A percentile compares a stretch with the other conserved stretches of the same genome.
phyloP scores from a whole-genome alignment of 2,888 invertebrate species.

The Ectemnius cavifrons region DNA sequence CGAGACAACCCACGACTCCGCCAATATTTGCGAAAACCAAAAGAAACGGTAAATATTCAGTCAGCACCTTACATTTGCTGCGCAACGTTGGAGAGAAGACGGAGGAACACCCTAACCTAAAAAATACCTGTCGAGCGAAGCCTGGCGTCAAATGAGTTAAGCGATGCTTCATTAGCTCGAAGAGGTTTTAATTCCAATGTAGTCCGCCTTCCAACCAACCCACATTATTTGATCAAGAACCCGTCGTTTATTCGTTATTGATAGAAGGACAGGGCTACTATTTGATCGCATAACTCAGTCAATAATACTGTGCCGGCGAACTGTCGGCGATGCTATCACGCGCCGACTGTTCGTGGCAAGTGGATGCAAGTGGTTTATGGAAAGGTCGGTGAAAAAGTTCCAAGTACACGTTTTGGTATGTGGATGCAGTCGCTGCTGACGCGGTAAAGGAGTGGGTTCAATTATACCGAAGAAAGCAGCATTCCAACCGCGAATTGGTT shows the following conservation, averaged over 20 bases:
- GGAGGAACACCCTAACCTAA: conserved; percentile 2
- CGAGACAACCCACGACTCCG: conserved; percentile 57
- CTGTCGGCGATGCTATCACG: background rate
- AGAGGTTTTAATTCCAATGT: conserved; percentile 26
- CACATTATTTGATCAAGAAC: conserved; percentile 27
- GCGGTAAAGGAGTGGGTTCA: conserved; percentile 28
- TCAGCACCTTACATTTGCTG: background rate
- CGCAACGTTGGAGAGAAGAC: background rate
- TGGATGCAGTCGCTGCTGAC: conserved; percentile 4
- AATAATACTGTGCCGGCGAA: background rate
- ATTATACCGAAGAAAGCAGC: conserved; percentile 36
- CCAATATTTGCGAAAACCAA: conserved; percentile 65
- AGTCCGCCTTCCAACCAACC: conserved; percentile 10
- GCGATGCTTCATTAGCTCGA: conserved; percentile 29
- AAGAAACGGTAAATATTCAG: conserved; percentile 54
- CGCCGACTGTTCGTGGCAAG: conserved; percentile 26
- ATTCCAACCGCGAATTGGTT: conserved; percentile 24
- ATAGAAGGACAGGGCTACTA: conserved; percentile 2
- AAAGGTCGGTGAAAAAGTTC: conserved; percentile 30
- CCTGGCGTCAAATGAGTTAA: conserved; percentile 7
- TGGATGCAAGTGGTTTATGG: conserved; percentile 18
- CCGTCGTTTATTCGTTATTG: conserved; percentile 23
- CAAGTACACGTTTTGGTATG: conserved; percentile 38
- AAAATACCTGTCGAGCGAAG: conserved; percentile 15
- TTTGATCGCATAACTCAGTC: conserved; percentile 18